Evolutionary conservation across 1,140 invertebrate genomes (phyloP).

Genomic region (Caenorhabditis remanei): DNA sequence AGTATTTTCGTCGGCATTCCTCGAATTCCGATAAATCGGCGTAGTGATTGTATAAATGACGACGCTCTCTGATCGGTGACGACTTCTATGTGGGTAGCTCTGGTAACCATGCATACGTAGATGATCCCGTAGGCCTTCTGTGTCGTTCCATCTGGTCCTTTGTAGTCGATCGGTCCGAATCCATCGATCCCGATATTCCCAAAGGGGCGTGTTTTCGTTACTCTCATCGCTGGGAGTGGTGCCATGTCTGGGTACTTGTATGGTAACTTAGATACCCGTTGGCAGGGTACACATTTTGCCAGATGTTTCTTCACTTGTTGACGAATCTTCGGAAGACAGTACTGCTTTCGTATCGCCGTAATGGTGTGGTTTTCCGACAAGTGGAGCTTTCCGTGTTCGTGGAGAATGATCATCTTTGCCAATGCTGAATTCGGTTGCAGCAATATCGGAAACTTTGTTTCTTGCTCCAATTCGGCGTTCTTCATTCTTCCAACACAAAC

Average conservation of each 20-base stretch:
- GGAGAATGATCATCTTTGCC: neutral
- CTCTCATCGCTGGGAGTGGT: constrained; percentile 30
- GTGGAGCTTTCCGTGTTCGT: constrained; percentile 6
- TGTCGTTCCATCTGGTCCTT: neutral
- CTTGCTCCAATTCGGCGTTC: neutral
- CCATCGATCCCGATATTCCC: constrained; percentile 25
- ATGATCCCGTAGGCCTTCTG: constrained; percentile 7
- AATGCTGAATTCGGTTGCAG: neutral
- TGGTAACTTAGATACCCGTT: neutral
- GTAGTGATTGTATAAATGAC: constrained; percentile 8
- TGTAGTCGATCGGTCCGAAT: constrained; percentile 54
- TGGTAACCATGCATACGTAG: neutral
- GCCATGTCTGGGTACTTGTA: constrained; percentile 41
- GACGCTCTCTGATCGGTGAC: neutral
- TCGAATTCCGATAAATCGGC: constrained; percentile 37
- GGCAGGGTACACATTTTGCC: neutral
- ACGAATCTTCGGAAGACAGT: neutral
- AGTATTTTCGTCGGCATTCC: constrained; percentile 4
- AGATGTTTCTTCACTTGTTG: neutral
- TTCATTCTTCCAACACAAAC: neutral
- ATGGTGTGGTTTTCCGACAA: neutral
- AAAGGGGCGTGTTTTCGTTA: constrained; percentile 23
- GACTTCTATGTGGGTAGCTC: constrained; percentile 43
- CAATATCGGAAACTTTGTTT: neutral
- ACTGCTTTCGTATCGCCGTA: neutral